Percentiles rank a stretch among this genome's conserved stretches.
Conservation (phyloP, 2,888 invertebrate species). For the Branchipolynoe longqiensis region DNA sequence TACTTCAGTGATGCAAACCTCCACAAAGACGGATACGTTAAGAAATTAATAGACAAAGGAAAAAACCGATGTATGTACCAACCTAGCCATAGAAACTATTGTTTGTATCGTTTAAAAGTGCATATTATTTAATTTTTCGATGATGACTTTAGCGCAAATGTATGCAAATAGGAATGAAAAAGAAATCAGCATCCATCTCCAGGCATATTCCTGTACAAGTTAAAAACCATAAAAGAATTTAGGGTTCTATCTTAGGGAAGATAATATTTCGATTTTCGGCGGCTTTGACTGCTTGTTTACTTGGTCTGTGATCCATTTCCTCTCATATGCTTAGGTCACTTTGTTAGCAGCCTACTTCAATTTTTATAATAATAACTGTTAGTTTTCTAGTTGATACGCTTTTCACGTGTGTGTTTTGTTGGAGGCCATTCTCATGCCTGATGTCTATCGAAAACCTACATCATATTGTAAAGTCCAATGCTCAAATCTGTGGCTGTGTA, state of each 20-base stretch:
- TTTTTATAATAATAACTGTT: too few relatives aligned
- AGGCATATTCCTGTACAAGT: neutral
- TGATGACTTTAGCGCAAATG: neutral
- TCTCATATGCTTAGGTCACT: too few relatives aligned
- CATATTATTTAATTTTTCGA: neutral
- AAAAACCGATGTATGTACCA: constrained; percentile 81
- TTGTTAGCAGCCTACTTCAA: too few relatives aligned
- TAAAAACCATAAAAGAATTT: neutral
- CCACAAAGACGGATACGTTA: constrained; percentile 92
- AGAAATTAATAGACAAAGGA: constrained; percentile 86
- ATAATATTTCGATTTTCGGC: too few relatives aligned
- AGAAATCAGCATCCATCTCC: neutral
- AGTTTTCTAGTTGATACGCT: too few relatives aligned
- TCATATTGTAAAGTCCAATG: too few relatives aligned
- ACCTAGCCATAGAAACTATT: constrained; percentile 5
- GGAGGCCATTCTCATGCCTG: too few relatives aligned
- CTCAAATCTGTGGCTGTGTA: too few relatives aligned
- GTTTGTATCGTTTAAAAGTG: neutral
- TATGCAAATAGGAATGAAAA: neutral
- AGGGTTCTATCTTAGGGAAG: neutral
- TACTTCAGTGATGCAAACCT: constrained; percentile 97
- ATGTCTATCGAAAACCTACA: too few relatives aligned
- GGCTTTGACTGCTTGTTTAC: too few relatives aligned
- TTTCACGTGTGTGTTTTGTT: too few relatives aligned
- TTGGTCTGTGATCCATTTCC: too few relatives aligned